Evolutionary conservation across 1,140 invertebrate species (phyloP), one percentile per base, ranked within the genome.

Genomic region (Drosophila takahashii): DNA sequence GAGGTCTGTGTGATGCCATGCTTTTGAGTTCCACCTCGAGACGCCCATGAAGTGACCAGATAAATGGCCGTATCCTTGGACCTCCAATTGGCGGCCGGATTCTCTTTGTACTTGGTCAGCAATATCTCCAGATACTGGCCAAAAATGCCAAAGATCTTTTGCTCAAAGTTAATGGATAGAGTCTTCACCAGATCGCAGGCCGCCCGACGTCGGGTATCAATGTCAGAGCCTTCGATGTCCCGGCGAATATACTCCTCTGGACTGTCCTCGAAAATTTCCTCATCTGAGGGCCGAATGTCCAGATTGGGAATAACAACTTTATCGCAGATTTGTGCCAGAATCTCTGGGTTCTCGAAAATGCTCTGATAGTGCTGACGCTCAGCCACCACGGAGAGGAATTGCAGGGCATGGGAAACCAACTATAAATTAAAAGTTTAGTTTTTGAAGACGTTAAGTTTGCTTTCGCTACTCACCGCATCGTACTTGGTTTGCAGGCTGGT

Each of bases 241-340:
- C 98, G 94, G 39, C 98, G 93, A 64, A 99, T 99, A 90, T 99
- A 99, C 93, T 99, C 98, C 92, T 99, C 98, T 0, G 98, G 97
- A 93, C 99, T 99, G 90, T 99, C 98, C 93, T 99, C 97, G 93
- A 99, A 99, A 36, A 98, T 91, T 93, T 99, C 98, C 92, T 97
- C 96, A 93, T 99, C 99, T 1, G 96, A 96, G 56, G 95, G 97
- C 94, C 98, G 94, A 77, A 99, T 98, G 92, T 99, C 96, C 95
- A 99, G 98, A 92, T 99, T 99, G 0, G 98, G 98, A 73, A 99
- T 98, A 90, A 99, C 97, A 16, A 99, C 97, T 93, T 99, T 99
- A 91, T 99, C 97, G 93, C 98, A 99, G 74, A 99, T 99, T 75
- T 95, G 97, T 42, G 96, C 95, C 3, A 99, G 93, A 16, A 97